Evolutionary conservation across 2,113 vertebrate species (phyloP), one percentile per base, ranked within the genome.

Genomic region (Lathamus discolor): DNA sequence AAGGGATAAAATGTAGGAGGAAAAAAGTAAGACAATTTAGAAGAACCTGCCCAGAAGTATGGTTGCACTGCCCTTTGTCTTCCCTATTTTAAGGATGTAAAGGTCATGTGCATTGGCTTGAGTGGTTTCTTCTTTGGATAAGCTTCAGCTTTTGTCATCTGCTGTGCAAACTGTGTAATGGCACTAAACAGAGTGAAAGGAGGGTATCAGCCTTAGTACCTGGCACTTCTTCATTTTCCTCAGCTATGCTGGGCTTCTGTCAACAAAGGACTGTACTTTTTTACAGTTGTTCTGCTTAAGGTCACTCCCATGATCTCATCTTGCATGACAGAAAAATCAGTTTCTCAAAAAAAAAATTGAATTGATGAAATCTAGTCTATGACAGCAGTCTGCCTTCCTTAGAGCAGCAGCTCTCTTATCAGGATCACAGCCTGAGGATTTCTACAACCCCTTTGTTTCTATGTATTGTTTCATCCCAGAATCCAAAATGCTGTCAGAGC

Each of bases 361-460:
- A 66, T 51, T 66, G 33, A 76, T 75, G 48, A 86, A 86, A 94
- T 86, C 43, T 33, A 62, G 19, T 93, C 85, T 81, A 33, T 83
- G 85, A 51, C 24, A 74, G 83, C 48, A 75, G 39, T 39, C 87
- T 94, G 67, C 37, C 39, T 94, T 92, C 41, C 59, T 87, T 29
- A 67, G 76, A 88, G 63, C 72, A 95, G n/a, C 37, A 91, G 31
- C 46, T 72, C 46, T 83, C 68, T 96, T 96, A 86, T 51, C 83
- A 90, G 82, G 63, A 77, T 77, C 68, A 43, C 49, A 88, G 79
- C 84, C 63, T 2, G 6, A 94, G 72, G 68, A 95, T 51, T 37
- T 86, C 35, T 72, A 66, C 43, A 67, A 29, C 10, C 29, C 5
- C 6, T 90, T 88, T 85, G 67, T 93, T 91, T 94, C 94, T 90